phyloP scores from a whole-genome alignment of 2,888 invertebrate genomes.

The Branchipolynoe longqiensis region DNA sequence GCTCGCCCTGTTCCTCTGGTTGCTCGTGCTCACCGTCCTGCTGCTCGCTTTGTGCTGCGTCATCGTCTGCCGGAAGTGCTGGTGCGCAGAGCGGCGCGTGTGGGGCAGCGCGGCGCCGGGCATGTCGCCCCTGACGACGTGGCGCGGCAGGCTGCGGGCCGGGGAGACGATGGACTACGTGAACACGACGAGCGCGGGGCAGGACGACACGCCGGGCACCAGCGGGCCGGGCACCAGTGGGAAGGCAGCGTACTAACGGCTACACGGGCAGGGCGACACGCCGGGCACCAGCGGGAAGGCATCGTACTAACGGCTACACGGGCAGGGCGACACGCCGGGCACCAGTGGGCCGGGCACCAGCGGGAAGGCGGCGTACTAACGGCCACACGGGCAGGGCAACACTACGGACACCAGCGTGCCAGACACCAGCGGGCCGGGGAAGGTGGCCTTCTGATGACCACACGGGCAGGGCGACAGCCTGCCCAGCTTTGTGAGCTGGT shows the following conservation, averaged over 20 bases:
- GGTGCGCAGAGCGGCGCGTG: background rate
- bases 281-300: too few relatives aligned
- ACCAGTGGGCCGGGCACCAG: slow-evolving; percentile 22
- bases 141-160: slow-evolving; percentile 5
- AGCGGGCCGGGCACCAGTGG: slow-evolving; percentile 7
- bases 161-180: slow-evolving; percentile 9
- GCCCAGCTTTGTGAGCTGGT: too few relatives aligned
- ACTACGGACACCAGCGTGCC: too few relatives aligned
- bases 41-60: background rate
- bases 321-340: too few relatives aligned
- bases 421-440: too few relatives aligned
- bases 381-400: too few relatives aligned
- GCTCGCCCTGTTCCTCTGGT: slow-evolving; percentile 32
- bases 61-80: slow-evolving; percentile 41
- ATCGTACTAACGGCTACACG: too few relatives aligned
- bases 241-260: too few relatives aligned
- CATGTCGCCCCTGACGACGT: background rate
- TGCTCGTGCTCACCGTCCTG: slow-evolving; percentile 10
- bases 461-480: too few relatives aligned
- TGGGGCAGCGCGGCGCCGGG: background rate
- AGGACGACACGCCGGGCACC: background rate
- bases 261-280: too few relatives aligned
- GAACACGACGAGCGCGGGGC: background rate
- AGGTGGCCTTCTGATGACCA: too few relatives aligned
- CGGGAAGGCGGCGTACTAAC: too few relatives aligned